Percentiles rank a stretch among this genome's conserved stretches.
These are phyloP conservation scores for Epizoanthus illoricatus DNA, from an alignment of 92 coral and sea anemone species.

Conservation along the genomic window DNA sequence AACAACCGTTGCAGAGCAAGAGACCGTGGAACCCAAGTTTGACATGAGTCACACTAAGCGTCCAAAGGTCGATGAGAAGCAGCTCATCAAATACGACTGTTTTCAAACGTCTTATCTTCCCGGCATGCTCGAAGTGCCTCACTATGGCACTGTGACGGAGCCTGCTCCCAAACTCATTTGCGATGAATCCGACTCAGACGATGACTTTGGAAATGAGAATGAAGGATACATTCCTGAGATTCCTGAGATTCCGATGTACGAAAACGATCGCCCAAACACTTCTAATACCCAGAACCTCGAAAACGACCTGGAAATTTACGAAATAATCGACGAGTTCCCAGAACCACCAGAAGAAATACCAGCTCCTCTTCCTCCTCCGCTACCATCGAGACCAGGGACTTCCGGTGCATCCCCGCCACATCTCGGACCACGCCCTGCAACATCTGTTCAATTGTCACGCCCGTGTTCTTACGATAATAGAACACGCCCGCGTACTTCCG, in stretches of 20 bases:
- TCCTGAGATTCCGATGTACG: slow-evolving; percentile 19
- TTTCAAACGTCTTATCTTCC: slow-evolving; percentile 47
- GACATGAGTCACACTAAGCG: slow-evolving; percentile 53
- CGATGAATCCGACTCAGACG: slow-evolving; percentile 48
- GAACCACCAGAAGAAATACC: background rate
- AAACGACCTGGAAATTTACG: slow-evolving; percentile 1
- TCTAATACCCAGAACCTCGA: background rate
- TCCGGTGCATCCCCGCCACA: background rate
- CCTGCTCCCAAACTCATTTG: slow-evolving; percentile 43
- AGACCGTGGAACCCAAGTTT: background rate
- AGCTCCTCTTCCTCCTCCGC: background rate
- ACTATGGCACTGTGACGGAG: background rate
- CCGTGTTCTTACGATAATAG: background rate
- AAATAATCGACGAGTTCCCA: background rate
- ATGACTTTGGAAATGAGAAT: slow-evolving; percentile 29
- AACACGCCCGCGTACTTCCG: slow-evolving; percentile 7
- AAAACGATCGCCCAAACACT: background rate
- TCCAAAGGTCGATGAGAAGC: slow-evolving; percentile 43
- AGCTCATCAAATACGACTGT: slow-evolving; percentile 46
- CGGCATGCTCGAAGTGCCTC: slow-evolving; percentile 26
- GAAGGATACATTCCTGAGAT: slow-evolving; percentile 8
- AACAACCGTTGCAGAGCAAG: background rate
- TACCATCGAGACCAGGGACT: background rate
- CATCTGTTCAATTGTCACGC: background rate
- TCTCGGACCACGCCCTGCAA: background rate